A percentile compares a stretch with the other conserved stretches of the same genome.
These are phyloP conservation scores for Rhombomys opimus DNA, from an alignment of 2,113 vertebrate species.

Conservation along the genomic window DNA sequence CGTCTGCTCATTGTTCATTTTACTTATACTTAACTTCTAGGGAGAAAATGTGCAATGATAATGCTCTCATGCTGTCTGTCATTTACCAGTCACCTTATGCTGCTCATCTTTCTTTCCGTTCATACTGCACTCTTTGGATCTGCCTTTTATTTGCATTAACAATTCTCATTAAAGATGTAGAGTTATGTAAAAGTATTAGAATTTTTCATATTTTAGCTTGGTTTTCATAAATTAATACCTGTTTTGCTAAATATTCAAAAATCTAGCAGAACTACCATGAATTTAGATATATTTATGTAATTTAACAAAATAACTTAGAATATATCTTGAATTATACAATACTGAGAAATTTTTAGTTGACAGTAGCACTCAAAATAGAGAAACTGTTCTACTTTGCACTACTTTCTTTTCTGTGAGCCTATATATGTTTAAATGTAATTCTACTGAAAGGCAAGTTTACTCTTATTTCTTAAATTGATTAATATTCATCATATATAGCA, in stretches of 20 bases:
- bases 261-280: fast-evolving
- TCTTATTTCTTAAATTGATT: neutral
- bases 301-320: neutral
- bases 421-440: neutral
- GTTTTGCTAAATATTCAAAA: slow-evolving; percentile 20
- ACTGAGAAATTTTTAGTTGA: neutral
- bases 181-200: neutral
- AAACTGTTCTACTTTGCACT: neutral
- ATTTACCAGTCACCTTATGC: neutral
- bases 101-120: neutral
- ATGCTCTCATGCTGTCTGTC: neutral
- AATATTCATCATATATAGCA: neutral
- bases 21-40: neutral
- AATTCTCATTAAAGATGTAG: neutral
- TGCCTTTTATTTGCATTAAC: neutral
- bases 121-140: neutral
- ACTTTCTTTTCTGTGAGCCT: neutral
- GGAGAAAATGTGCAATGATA: neutral
- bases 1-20: neutral
- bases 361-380: neutral
- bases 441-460: neutral
- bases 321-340: neutral
- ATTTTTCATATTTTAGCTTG: neutral
- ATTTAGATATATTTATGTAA: neutral
- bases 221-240: slow-evolving; percentile 1